These are phyloP conservation scores for Coendou prehensilis DNA, from an alignment of 2,797 vertebrate genomes.

Conservation along the genomic window DNA sequence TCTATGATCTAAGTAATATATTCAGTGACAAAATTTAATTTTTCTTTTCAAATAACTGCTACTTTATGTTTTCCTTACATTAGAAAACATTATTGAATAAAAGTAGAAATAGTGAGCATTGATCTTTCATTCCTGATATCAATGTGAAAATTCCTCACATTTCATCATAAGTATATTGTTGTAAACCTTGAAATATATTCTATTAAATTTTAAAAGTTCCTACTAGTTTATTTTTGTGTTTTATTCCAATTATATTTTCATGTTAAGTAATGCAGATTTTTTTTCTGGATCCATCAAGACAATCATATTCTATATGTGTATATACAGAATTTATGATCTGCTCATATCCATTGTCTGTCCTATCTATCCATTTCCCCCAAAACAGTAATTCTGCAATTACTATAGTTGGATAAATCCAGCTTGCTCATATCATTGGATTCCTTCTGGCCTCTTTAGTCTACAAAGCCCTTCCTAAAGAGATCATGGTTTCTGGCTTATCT, in stretches of 20 bases:
- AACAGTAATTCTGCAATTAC: not conserved
- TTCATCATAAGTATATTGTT: not conserved
- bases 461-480: not conserved
- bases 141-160: not conserved
- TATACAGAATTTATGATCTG: not conserved
- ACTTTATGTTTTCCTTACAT: not conserved
- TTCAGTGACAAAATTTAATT: not conserved
- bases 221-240: not conserved
- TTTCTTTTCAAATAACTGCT: not conserved
- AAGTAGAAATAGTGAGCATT: not conserved
- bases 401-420: not conserved
- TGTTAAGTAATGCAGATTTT: not conserved
- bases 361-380: not conserved
- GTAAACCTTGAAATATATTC: not conserved
- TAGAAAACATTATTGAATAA: not conserved
- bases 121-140: not conserved
- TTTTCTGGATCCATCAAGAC: not conserved
- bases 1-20: not conserved
- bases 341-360: not conserved
- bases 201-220: not conserved
- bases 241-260: not conserved
- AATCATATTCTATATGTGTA: not conserved
- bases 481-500: not conserved
- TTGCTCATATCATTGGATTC: not conserved
- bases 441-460: not conserved